Evolutionary conservation across 2,797 vertebrate genomes (phyloP).

Genomic region (Taeniopygia guttata): DNA sequence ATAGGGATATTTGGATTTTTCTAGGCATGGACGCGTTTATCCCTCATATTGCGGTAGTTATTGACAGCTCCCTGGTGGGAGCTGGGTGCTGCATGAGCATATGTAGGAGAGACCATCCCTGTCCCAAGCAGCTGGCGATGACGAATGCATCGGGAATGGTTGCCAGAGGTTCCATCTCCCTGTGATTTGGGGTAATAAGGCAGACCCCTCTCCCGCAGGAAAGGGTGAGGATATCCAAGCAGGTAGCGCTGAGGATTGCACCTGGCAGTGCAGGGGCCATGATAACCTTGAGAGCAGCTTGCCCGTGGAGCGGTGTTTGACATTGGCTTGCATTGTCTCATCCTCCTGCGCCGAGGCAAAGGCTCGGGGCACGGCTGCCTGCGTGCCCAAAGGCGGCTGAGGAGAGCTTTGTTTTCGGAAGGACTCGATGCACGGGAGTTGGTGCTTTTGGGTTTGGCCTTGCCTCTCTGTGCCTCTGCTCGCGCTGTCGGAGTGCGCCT

Average conservation of each 20-base stretch:
- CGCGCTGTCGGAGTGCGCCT: rapidly evolving
- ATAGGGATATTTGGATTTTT: conserved; percentile 1
- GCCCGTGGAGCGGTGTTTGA: not conserved
- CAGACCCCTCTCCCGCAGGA: not conserved
- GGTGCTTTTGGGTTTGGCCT: not conserved
- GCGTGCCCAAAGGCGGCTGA: not conserved
- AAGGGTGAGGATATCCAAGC: not conserved
- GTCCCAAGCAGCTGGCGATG: not conserved
- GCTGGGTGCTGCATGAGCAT: not conserved
- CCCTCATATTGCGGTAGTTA: not conserved
- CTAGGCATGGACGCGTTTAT: not conserved
- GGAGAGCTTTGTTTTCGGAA: conserved; percentile 29
- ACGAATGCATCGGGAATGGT: not conserved
- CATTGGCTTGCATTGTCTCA: conserved; percentile 10
- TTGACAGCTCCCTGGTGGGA: not conserved
- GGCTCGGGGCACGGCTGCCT: not conserved
- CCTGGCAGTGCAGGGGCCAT: not conserved
- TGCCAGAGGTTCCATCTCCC: not conserved
- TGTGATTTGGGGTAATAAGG: not conserved
- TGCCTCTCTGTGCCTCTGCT: not conserved
- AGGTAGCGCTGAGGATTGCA: not conserved
- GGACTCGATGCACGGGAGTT: not conserved
- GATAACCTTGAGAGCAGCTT: conserved; percentile 44
- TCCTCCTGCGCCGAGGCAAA: not conserved
- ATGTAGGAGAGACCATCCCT: not conserved